A percentile compares a stretch with the other conserved stretches of the same genome.
These are phyloP conservation scores for Gambusia yucatana DNA, from an alignment of 2,797 vertebrate species.

Conservation along the genomic window DNA sequence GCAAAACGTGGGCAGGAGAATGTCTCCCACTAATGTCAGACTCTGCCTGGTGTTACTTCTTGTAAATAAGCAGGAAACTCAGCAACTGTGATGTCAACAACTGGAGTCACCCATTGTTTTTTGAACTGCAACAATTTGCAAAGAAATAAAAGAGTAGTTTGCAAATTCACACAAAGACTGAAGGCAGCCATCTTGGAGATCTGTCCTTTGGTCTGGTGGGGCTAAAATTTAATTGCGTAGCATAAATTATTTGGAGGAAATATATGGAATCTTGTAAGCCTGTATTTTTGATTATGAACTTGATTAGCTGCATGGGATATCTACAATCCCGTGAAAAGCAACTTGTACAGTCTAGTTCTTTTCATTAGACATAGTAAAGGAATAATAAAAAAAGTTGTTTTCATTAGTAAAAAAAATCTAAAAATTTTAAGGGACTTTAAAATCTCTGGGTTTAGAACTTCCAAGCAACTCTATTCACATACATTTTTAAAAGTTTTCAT, in stretches of 20 bases:
- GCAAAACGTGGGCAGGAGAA: not conserved
- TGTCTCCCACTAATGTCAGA: not conserved
- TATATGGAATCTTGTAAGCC: too few species aligned
- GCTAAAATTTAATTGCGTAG: not conserved
- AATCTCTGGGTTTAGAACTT: not conserved
- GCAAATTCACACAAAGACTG: not conserved
- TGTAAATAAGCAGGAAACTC: not conserved
- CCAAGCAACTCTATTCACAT: not conserved
- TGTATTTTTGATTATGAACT: too few species aligned
- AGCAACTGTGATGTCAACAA: not conserved
- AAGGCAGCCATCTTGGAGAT: not conserved
- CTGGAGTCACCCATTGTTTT: not conserved
- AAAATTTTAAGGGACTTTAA: not conserved
- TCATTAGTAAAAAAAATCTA: not conserved
- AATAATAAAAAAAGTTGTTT: not conserved
- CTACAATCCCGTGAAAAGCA: not conserved
- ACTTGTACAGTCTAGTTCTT: not conserved
- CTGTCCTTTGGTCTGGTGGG: not conserved
- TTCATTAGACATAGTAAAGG: not conserved
- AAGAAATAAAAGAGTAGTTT: not conserved
- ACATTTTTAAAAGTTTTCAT: conserved; percentile 50
- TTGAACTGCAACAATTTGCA: too few species aligned
- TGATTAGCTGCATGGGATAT: not conserved
- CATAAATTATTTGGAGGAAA: not conserved
- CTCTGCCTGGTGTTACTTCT: not conserved